A percentile compares a stretch with the other conserved stretches of the same genome.
phyloP scores from a whole-genome alignment of 2,797 vertebrate species.

The Danio jaintianensis region DNA sequence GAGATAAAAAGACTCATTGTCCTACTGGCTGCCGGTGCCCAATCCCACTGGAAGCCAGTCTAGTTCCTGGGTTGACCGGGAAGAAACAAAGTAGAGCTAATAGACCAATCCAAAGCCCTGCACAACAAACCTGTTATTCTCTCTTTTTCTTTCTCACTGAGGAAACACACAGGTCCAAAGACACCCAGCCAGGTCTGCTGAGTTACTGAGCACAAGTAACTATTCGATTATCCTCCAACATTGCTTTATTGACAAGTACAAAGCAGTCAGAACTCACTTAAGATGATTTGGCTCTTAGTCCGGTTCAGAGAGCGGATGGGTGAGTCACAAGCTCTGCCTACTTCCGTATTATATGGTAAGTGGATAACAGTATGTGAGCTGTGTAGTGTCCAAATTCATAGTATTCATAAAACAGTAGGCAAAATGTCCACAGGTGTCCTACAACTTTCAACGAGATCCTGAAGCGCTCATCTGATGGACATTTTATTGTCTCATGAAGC shows the following conservation, averaged over 20 bases:
- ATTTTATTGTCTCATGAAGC: too few relatives aligned
- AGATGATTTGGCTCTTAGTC: neutral
- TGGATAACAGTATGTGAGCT: too few relatives aligned
- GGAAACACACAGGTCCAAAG: constrained; percentile 43
- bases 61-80: constrained; percentile 60
- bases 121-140: constrained; percentile 65
- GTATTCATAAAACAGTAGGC: too few relatives aligned
- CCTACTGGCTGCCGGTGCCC: constrained; percentile 50
- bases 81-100: constrained; percentile 64
- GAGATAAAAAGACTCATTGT: constrained; percentile 73
- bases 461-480: too few relatives aligned
- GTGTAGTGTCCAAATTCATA: too few relatives aligned
- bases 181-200: constrained; percentile 54
- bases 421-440: too few relatives aligned
- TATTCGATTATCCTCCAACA: constrained; percentile 16
- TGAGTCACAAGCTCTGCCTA: neutral
- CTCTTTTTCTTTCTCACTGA: constrained; percentile 47
- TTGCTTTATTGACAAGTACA: constrained; percentile 23
- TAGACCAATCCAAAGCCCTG: constrained; percentile 62
- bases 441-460: too few relatives aligned
- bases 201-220: constrained; percentile 50
- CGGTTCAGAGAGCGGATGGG: constrained; percentile 26
- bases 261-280: constrained; percentile 35
- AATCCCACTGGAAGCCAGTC: constrained; percentile 57
- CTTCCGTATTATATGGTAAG: too few relatives aligned